phyloP scores from a whole-genome alignment of 2,113 vertebrate genomes.

The Protobothrops mucrosquamatus region DNA sequence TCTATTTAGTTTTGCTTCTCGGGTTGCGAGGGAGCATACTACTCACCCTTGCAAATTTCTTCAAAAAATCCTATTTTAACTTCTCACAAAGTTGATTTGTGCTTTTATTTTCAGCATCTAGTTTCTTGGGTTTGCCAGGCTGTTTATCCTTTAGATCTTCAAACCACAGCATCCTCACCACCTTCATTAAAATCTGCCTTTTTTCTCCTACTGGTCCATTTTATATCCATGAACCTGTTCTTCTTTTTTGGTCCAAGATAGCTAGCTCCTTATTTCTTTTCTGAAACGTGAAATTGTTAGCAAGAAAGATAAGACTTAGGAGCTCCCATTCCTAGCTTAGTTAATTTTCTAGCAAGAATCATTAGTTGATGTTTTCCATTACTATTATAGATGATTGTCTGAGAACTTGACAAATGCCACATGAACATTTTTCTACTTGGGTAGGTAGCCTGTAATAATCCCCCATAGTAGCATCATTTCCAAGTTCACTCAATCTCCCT shows the following conservation, averaged over 20 bases:
- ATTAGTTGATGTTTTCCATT: background rate
- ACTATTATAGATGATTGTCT: background rate
- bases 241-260: background rate
- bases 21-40: background rate
- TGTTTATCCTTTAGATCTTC: background rate
- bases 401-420: no score
- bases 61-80: background rate
- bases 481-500: background rate
- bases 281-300: background rate
- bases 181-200: background rate
- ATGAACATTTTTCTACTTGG: background rate
- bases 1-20: background rate
- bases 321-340: background rate
- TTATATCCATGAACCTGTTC: background rate
- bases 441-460: background rate
- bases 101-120: background rate
- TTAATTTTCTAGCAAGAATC: background rate
- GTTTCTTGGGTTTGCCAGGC: background rate
- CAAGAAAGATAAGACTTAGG: background rate
- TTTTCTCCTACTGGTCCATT: background rate
- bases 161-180: background rate
- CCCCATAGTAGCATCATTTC: background rate
- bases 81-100: background rate
- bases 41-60: background rate
- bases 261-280: background rate